A percentile compares a stretch with the other conserved stretches of the same genome.
phyloP scores from a whole-genome alignment of 2,888 invertebrate genomes.

The Idaea straminata region DNA sequence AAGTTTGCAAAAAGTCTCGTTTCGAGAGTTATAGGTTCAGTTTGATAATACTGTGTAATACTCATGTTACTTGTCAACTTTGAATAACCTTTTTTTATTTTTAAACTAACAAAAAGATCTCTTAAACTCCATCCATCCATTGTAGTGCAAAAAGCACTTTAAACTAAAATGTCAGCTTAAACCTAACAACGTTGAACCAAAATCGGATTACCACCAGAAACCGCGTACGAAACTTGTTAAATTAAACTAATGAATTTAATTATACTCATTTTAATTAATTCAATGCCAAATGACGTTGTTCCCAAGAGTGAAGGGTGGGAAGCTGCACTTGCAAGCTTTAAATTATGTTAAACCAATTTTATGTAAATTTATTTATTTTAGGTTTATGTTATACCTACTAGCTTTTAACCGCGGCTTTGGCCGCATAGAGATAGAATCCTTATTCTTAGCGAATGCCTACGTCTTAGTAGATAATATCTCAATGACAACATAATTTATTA shows the following conservation, averaged over 20 bases:
- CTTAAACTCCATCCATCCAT: background rate
- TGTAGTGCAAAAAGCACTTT: background rate
- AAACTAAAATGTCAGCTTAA: background rate
- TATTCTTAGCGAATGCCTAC: too few species aligned
- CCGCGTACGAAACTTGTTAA: conserved; percentile 32
- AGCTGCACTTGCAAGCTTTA: conserved; percentile 41
- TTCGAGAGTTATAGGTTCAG: too few species aligned
- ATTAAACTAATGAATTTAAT: conserved; percentile 45
- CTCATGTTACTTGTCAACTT: too few species aligned
- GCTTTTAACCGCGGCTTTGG: too few species aligned
- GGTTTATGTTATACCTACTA: too few species aligned
- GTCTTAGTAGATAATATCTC: too few species aligned
- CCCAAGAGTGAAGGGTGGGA: conserved; percentile 35
- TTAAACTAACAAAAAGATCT: background rate
- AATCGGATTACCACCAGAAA: conserved; percentile 15
- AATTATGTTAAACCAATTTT: conserved; percentile 42
- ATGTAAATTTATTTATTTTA: conserved; percentile 23
- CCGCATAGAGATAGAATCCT: too few species aligned
- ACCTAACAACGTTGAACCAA: background rate
- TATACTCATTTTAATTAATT: conserved; percentile 54
- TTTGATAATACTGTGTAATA: too few species aligned
- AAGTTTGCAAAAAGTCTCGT: too few species aligned
- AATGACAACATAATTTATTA: too few species aligned
- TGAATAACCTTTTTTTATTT: background rate
- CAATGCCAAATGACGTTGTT: conserved; percentile 39